These are phyloP conservation scores for Osmerus mordax DNA, from an alignment of 2,113 vertebrate species.

Conservation along the genomic window DNA sequence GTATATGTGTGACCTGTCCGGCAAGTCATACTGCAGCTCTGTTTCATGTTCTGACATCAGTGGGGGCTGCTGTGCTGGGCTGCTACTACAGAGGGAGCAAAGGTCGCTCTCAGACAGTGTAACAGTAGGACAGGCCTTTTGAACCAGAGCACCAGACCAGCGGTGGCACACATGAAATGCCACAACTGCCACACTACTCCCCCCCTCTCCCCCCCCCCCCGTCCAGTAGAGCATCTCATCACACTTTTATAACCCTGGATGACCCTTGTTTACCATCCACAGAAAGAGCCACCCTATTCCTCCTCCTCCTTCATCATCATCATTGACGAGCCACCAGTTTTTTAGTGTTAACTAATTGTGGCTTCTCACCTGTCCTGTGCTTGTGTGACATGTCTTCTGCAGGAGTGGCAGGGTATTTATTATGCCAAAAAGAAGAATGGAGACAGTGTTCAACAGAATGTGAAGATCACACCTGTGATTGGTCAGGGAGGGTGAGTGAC, in stretches of 20 bases:
- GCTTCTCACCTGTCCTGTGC: background rate
- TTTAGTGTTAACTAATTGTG: too few species aligned
- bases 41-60: constrained; percentile 60
- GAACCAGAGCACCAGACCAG: constrained; percentile 45
- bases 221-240: constrained; percentile 42
- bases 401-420: constrained; percentile 99
- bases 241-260: constrained; percentile 37
- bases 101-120: constrained; percentile 64
- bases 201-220: constrained; percentile 25
- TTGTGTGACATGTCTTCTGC: constrained; percentile 16
- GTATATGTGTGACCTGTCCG: constrained; percentile 17
- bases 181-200: constrained; percentile 45
- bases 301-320: background rate
- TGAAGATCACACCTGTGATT: constrained; percentile 95
- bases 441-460: constrained; percentile 93
- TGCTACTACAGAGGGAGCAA: constrained; percentile 68
- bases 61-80: constrained; percentile 47
- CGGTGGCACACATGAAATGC: constrained; percentile 52
- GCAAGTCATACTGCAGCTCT: constrained; percentile 26
- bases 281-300: background rate
- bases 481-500: constrained; percentile 95
- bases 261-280: background rate
- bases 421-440: constrained; percentile 94
- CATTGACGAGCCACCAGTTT: background rate
- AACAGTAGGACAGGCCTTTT: constrained; percentile 66